phyloP scores from a whole-genome alignment of 2,113 vertebrate genomes.

The Formicarius rufipectus region DNA sequence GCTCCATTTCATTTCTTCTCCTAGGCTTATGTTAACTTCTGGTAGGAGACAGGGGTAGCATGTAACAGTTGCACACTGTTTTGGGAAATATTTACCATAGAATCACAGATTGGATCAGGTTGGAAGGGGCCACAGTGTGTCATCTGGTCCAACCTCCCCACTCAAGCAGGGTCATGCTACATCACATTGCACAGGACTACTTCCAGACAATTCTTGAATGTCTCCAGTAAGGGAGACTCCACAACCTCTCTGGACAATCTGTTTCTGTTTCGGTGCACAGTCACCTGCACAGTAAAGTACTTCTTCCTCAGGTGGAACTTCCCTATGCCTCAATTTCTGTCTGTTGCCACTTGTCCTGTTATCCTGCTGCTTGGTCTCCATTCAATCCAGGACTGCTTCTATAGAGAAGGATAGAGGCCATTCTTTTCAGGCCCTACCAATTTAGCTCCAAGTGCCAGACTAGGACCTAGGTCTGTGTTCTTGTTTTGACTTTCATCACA shows the following conservation, averaged over 20 bases:
- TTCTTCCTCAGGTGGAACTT: not conserved
- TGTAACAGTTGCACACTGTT: not conserved
- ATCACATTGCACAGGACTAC: not conserved
- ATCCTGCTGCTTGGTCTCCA: not conserved
- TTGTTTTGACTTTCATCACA: not conserved
- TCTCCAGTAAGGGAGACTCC: not conserved
- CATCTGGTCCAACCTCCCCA: not conserved
- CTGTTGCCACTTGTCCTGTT: not conserved
- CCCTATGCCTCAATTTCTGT: not conserved
- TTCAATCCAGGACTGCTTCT: not conserved
- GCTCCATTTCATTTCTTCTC: not conserved
- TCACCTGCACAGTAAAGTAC: not conserved
- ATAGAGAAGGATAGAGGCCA: not conserved
- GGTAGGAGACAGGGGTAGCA: accelerated
- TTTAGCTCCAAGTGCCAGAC: not conserved
- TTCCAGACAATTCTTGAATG: not conserved
- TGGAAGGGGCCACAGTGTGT: not conserved
- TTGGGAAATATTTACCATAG: not conserved
- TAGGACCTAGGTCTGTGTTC: not conserved
- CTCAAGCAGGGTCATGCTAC: not conserved
- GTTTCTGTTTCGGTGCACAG: not conserved
- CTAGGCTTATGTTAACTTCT: accelerated
- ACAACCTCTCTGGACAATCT: not conserved
- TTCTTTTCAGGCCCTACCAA: not conserved
- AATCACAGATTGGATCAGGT: not conserved